Base-by-base conservation (phyloP, 2,113 vertebrate genomes). In the Dromaius novaehollandiae region DNA sequence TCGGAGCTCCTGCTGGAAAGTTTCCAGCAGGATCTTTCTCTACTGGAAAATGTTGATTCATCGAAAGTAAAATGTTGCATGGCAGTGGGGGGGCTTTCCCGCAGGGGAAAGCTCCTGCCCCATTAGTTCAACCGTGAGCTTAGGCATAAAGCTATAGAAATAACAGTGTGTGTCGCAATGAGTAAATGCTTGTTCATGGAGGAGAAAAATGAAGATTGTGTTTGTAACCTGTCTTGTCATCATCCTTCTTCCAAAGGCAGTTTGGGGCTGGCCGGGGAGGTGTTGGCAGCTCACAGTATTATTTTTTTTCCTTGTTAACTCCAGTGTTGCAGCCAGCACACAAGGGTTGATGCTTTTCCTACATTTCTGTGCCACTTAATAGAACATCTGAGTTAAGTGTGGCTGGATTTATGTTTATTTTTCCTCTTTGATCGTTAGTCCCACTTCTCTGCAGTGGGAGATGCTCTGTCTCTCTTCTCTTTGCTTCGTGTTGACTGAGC, bases 281-380 rank as follows among this genome's bases (percentile, higher is more conserved):
- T 64, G 63, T n/a, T 68, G 58, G 34, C 86, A 91, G 48, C 53
- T 81, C 40, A 2, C 3, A 1, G 53, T 9, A 2, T 55, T 48
- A 36, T 30, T 78, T 63, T 38, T 38, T 55, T 71, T 58, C 71
- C 44, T 40, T 20, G 13, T 50, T 28, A 32, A 32, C 50, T 30
- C 73, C 73, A 48, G 6, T 0, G 3, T 1, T 5, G 36, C 26
- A 61, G 34, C 42, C 48, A 38, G 2, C n/a, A 13, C 4, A 0
- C 24, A 3, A 24, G 46, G 11, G 6, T 13, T 56, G 78, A 65
- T 65, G 17, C 70, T 24, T 50, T 70, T 63, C 20, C 56, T 36
- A 1, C 36, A 44, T 83, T 86, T 77, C 73, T 56, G n/a, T 82
- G 84, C 34, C 9, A 1, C 38, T 74, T 60, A 42, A 58, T 7